phyloP scores from a whole-genome alignment of 1,140 invertebrate genomes.

The Orussus abietinus region DNA sequence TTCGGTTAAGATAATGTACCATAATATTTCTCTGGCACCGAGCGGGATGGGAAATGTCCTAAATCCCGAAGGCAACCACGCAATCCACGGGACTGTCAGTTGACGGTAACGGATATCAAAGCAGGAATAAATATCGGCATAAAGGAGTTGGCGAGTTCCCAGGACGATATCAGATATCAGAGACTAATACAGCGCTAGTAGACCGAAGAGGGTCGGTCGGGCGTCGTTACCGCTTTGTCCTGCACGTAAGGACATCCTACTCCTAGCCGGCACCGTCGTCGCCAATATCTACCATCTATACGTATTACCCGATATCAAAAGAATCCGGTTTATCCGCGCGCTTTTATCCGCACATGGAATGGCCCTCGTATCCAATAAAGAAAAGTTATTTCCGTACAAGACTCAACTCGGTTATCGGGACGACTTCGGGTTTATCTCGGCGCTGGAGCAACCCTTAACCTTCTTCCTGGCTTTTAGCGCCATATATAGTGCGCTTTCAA shows the following conservation, averaged over 20 bases:
- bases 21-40: neutral
- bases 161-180: constrained; percentile 40
- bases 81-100: constrained; percentile 39
- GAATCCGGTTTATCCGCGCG: constrained; percentile 29
- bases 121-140: constrained; percentile 44
- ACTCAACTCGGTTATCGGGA: constrained; percentile 8
- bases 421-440: too few species aligned
- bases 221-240: constrained; percentile 23
- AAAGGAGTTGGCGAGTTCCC: constrained; percentile 43
- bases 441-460: constrained; percentile 14
- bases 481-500: neutral
- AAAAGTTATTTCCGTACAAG: constrained; percentile 33
- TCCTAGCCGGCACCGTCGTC: neutral
- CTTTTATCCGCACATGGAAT: constrained; percentile 26
- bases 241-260: constrained; percentile 5
- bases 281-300: constrained; percentile 1
- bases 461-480: constrained; percentile 12
- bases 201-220: constrained; percentile 9
- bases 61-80: too few species aligned
- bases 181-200: constrained; percentile 30
- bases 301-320: constrained; percentile 23
- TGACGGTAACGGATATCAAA: constrained; percentile 38
- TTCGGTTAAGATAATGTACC: constrained; percentile 1
- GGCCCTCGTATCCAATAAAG: constrained; percentile 35
- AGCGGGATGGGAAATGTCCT: constrained; percentile 27